Evolutionary conservation across 2,888 invertebrate genomes (phyloP).

Genomic region (Biston stratarius): DNA sequence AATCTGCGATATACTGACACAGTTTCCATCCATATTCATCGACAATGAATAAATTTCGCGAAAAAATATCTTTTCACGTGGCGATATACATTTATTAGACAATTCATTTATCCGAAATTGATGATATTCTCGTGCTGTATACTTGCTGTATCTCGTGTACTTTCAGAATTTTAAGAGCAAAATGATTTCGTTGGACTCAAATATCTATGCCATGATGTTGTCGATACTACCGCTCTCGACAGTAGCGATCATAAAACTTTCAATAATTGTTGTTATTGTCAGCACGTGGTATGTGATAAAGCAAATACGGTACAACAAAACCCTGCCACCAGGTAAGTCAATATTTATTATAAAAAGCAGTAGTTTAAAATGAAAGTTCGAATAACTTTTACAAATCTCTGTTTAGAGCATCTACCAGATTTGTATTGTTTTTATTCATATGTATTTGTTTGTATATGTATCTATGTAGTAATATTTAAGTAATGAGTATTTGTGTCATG

Average conservation of each 20-base stretch:
- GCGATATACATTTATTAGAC: background rate
- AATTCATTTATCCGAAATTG: background rate
- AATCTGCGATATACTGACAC: constrained; percentile 32
- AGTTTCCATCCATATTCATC: constrained; percentile 28
- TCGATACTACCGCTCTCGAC: background rate
- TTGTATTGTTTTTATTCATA: no score
- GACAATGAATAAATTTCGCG: constrained; percentile 11
- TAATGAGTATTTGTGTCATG: no score
- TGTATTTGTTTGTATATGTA: no score
- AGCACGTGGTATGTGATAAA: constrained; percentile 34
- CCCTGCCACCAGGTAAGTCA: constrained; percentile 53
- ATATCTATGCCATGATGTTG: background rate
- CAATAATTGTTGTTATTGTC: constrained; percentile 18
- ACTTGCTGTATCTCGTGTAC: no score
- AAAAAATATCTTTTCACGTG: background rate
- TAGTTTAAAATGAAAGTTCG: background rate
- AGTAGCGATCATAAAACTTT: constrained; percentile 22
- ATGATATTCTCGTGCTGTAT: background rate
- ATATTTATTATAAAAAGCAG: background rate
- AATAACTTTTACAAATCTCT: background rate
- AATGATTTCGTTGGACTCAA: background rate
- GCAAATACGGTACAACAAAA: constrained; percentile 39
- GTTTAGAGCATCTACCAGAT: no score
- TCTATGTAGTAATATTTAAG: no score
- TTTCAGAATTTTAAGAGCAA: background rate